These are phyloP conservation scores for Drosophila nasuta DNA, from an alignment of 1,140 invertebrate species.

Conservation along the genomic window DNA sequence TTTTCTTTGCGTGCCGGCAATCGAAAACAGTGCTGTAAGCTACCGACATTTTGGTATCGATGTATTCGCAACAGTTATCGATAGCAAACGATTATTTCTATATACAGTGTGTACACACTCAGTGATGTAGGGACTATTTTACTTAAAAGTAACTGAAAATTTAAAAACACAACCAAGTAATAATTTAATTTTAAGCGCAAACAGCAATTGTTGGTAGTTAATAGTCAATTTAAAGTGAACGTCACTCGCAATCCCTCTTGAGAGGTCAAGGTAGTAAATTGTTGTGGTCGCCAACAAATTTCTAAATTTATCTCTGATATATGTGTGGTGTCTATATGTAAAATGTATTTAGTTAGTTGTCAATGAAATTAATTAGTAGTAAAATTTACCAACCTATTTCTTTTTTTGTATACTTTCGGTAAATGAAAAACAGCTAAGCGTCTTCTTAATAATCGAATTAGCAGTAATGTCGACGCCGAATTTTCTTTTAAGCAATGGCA, in stretches of 20 bases:
- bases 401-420: conserved; percentile 48
- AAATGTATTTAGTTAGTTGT: conserved; percentile 39
- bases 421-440: conserved; percentile 39
- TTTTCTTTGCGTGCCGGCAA: conserved; percentile 10
- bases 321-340: conserved; percentile 29
- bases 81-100: not conserved
- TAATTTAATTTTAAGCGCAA: not conserved
- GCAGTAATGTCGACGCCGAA: conserved; percentile 81
- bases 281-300: conserved; percentile 36
- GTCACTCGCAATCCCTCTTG: not conserved
- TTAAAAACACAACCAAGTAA: not conserved
- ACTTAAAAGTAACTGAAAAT: conserved; percentile 12
- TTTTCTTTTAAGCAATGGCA: conserved; percentile 89
- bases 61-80: not conserved
- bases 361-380: conserved; percentile 54
- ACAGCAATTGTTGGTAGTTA: not conserved
- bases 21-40: conserved; percentile 8
- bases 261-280: conserved; percentile 27
- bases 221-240: not conserved
- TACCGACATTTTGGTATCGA: not conserved
- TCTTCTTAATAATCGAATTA: not conserved
- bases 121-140: not conserved
- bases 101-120: conserved; percentile 17
- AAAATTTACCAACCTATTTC: conserved; percentile 51
- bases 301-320: conserved; percentile 71